phyloP scores from a whole-genome alignment of 2,888 invertebrate genomes.

The Acanthococcus lagerstroemiae region DNA sequence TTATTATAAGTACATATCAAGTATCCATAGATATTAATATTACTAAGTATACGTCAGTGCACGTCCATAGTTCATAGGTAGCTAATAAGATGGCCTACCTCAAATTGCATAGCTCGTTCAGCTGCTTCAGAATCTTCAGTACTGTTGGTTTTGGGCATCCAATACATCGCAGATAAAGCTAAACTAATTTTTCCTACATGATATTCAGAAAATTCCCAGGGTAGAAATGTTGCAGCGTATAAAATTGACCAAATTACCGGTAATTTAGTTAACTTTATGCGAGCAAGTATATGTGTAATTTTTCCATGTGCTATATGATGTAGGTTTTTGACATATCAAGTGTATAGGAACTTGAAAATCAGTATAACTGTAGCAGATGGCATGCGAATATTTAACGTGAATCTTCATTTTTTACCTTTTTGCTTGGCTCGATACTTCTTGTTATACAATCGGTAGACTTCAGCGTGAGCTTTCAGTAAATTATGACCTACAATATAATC shows the following conservation, averaged over 20 bases:
- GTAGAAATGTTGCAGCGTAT: no score
- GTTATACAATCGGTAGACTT: constrained; percentile 53
- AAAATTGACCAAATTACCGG: no score
- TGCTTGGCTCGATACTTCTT: constrained; percentile 47
- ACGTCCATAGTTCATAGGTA: not conserved
- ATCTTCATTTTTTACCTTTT: constrained; percentile 43
- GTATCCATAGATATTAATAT: not conserved
- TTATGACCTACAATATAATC: constrained; percentile 56
- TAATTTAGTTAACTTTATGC: no score
- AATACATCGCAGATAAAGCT: not conserved
- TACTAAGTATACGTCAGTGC: not conserved
- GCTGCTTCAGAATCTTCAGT: constrained; percentile 16
- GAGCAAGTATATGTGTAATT: no score
- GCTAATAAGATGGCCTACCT: constrained; percentile 1
- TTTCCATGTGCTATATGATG: no score
- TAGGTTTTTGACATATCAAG: no score
- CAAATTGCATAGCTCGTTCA: constrained; percentile 4
- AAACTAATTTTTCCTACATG: constrained; percentile 11
- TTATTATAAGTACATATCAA: not conserved
- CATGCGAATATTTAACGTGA: not conserved
- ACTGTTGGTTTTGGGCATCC: constrained; percentile 4
- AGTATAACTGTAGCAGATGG: no score
- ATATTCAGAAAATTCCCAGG: no score
- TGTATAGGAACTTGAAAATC: no score
- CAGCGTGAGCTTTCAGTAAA: constrained; percentile 54